These are phyloP conservation scores for Sebastes aleutianus DNA, from an alignment of 2,797 vertebrate genomes.

Conservation along the genomic window DNA sequence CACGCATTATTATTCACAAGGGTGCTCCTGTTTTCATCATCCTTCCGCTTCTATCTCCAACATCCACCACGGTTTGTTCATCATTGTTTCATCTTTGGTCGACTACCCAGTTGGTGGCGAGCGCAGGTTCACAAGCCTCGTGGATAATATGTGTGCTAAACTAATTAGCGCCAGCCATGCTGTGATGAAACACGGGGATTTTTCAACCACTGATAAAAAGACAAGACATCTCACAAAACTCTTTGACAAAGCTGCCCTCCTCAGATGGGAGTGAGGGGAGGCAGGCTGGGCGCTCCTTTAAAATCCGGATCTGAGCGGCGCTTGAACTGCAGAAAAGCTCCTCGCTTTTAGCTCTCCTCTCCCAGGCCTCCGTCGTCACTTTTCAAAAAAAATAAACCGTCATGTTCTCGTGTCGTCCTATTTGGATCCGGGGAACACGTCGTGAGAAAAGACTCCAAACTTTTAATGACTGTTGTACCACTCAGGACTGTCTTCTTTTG, in stretches of 20 bases:
- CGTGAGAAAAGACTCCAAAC: constrained; percentile 34
- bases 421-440: constrained; percentile 29
- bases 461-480: constrained; percentile 60
- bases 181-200: constrained; percentile 66
- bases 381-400: constrained; percentile 4
- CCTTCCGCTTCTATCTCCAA: constrained; percentile 25
- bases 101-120: constrained; percentile 41
- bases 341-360: constrained; percentile 32
- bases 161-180: constrained; percentile 80
- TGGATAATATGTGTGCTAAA: constrained; percentile 74
- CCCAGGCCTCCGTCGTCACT: constrained; percentile 10
- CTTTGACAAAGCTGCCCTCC: constrained; percentile 47
- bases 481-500: constrained; percentile 2
- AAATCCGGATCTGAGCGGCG: constrained; percentile 57
- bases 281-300: constrained; percentile 31
- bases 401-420: constrained; percentile 45
- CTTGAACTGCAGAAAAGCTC: constrained; percentile 64
- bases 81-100: constrained; percentile 64
- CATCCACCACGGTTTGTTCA: constrained; percentile 47
- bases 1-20: constrained; percentile 16
- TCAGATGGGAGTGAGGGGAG: constrained; percentile 48
- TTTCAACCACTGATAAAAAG: constrained; percentile 76
- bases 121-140: constrained; percentile 66
- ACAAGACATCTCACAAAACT: constrained; percentile 62
- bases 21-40: constrained; percentile 37